Evolutionary conservation across 2,888 invertebrate genomes (phyloP).

Genomic region (Chaetogeoica ovagalla): DNA sequence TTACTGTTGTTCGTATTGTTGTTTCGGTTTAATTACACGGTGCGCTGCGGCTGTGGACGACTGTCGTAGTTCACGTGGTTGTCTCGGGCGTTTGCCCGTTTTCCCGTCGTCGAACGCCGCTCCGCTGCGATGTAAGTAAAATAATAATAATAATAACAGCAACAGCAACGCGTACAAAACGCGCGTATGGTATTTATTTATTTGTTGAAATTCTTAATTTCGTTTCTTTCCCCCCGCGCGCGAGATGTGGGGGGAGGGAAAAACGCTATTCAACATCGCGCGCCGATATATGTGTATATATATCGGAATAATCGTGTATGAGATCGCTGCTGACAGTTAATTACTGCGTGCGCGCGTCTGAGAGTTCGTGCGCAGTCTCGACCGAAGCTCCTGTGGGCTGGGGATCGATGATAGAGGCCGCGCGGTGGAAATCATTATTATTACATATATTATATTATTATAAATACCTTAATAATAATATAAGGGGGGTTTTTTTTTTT

Average conservation of each 20-base stretch:
- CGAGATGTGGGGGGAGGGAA: too few species aligned
- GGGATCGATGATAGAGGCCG: not conserved
- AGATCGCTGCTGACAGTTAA: slow-evolving; percentile 39
- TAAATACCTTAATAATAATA: slow-evolving; percentile 25
- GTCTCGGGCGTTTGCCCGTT: not conserved
- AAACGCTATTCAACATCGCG: slow-evolving; percentile 36
- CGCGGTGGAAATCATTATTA: not conserved
- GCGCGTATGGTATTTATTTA: too few species aligned
- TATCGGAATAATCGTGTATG: slow-evolving; percentile 27
- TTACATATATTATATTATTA: slow-evolving; percentile 38
- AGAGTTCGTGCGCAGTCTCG: too few species aligned
- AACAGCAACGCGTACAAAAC: too few species aligned
- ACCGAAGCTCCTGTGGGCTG: slow-evolving; percentile 34
- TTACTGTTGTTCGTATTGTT: not conserved
- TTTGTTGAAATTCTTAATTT: too few species aligned
- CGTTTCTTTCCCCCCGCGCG: too few species aligned
- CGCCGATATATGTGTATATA: too few species aligned
- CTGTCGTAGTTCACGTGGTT: slow-evolving; percentile 35
- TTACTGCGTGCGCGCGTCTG: slow-evolving; percentile 39
- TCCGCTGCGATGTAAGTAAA: too few species aligned
- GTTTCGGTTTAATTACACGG: slow-evolving; percentile 46
- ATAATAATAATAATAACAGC: too few species aligned
- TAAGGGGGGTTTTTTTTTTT: too few species aligned
- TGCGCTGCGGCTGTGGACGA: not conserved
- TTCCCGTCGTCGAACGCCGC: too few species aligned